These are phyloP conservation scores for Drosophila pseudotalamancana DNA, from an alignment of 2,888 invertebrate species.

Conservation along the genomic window DNA sequence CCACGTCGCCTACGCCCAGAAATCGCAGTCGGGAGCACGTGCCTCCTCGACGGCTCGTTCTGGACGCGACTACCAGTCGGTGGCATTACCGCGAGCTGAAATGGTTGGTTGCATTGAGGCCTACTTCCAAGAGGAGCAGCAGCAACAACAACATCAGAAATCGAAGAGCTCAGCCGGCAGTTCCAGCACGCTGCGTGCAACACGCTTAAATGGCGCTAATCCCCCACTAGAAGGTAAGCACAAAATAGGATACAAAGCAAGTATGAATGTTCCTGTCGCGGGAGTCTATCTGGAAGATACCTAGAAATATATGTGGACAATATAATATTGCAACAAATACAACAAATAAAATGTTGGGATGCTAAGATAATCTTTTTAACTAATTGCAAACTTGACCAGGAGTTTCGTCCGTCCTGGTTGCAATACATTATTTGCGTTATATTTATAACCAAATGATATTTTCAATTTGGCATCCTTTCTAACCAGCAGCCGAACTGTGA, in stretches of 20 bases:
- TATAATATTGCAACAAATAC: no score
- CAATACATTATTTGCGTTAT: no score
- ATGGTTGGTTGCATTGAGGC: constrained; percentile 90
- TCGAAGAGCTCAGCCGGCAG: constrained; percentile 59
- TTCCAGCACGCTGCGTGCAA: constrained; percentile 58
- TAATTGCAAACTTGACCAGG: no score
- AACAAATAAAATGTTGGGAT: no score
- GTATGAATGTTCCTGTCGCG: no score
- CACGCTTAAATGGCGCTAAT: constrained; percentile 82
- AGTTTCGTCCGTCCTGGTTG: no score
- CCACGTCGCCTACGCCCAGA: constrained; percentile 84
- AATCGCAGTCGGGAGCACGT: constrained; percentile 47
- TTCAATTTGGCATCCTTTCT: no score
- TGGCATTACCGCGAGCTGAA: constrained; percentile 88
- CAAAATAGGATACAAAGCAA: background rate
- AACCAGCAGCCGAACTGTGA: no score
- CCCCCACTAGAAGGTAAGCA: constrained; percentile 84
- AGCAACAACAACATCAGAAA: constrained; percentile 67
- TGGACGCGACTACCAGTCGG: constrained; percentile 80
- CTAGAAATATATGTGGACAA: no score
- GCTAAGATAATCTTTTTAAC: no score
- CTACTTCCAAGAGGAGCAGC: constrained; percentile 88
- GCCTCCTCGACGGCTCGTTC: constrained; percentile 28
- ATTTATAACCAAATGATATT: no score
- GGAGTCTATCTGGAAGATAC: background rate